Evolutionary conservation across 2,888 invertebrate species (phyloP).

Genomic region (Ametastegia equiseti): DNA sequence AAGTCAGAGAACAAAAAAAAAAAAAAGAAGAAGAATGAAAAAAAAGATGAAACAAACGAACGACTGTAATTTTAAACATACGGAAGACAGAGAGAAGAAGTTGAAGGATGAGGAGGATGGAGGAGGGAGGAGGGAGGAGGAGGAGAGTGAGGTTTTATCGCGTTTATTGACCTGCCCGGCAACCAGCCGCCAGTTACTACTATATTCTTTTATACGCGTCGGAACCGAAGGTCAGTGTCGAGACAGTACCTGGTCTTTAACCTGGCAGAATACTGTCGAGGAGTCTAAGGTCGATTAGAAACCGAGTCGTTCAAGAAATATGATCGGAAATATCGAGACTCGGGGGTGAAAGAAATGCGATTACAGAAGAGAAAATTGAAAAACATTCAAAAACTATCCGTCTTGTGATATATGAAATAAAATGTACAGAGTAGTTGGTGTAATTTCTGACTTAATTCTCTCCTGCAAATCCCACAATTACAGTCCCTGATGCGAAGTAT

Average conservation of each 20-base stretch:
- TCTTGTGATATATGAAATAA: too few relatives aligned
- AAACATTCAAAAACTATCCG: too few relatives aligned
- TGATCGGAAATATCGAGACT: too few relatives aligned
- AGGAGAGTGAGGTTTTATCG: slow-evolving; percentile 21
- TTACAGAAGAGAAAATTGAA: too few relatives aligned
- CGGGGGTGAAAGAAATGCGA: too few relatives aligned
- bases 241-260: slow-evolving; percentile 31
- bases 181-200: slow-evolving; percentile 11
- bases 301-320: neutral
- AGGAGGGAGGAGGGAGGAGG: too few relatives aligned
- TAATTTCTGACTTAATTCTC: too few relatives aligned
- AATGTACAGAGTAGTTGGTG: too few relatives aligned
- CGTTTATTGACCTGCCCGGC: slow-evolving; percentile 47
- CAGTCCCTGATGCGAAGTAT: too few relatives aligned
- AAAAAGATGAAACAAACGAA: slow-evolving; percentile 16
- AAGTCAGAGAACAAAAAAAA: neutral
- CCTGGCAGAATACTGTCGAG: neutral
- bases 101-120: neutral
- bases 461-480: too few relatives aligned
- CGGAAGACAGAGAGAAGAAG: slow-evolving; percentile 3
- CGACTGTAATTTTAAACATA: slow-evolving; percentile 23
- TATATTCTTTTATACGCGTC: slow-evolving; percentile 30
- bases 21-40: neutral
- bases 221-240: slow-evolving; percentile 46
- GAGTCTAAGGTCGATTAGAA: slow-evolving; percentile 17